Conservation (phyloP, 2,888 invertebrate genomes). For the Idaea dimidiata region DNA sequence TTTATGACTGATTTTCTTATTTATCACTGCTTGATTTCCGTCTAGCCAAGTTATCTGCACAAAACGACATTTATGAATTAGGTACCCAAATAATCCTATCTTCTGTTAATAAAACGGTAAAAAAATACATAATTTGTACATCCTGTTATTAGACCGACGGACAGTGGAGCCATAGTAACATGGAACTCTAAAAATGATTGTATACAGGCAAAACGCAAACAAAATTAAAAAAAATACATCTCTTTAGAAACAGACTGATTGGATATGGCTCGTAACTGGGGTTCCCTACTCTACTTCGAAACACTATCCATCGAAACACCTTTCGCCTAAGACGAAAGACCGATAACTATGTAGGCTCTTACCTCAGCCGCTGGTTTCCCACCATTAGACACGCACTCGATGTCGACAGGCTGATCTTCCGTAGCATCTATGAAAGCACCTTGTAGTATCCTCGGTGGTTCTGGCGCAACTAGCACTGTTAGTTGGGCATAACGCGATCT, state of each 20-base stretch:
- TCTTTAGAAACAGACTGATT: neutral
- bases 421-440: conserved; percentile 92
- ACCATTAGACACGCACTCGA: conserved; percentile 94
- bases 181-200: too few relatives aligned
- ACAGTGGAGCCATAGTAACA: too few relatives aligned
- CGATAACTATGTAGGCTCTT: conserved; percentile 15
- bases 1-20: conserved; percentile 86
- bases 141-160: too few relatives aligned
- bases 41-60: conserved; percentile 92
- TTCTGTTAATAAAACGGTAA: too few relatives aligned
- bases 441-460: conserved; percentile 92
- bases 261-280: too few relatives aligned
- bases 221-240: too few relatives aligned
- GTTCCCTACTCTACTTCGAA: too few relatives aligned
- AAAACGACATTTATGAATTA: conserved; percentile 17
- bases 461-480: conserved; percentile 93
- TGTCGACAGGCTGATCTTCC: conserved; percentile 92
- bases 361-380: conserved; percentile 97
- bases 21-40: conserved; percentile 89
- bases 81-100: too few relatives aligned
- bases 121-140: too few relatives aligned
- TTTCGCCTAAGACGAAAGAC: too few relatives aligned
- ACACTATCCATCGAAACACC: too few relatives aligned
- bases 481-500: conserved; percentile 92
- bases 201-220: too few relatives aligned